Conservation (phyloP, 2,797 vertebrate genomes). For the Rachycentron canadum region DNA sequence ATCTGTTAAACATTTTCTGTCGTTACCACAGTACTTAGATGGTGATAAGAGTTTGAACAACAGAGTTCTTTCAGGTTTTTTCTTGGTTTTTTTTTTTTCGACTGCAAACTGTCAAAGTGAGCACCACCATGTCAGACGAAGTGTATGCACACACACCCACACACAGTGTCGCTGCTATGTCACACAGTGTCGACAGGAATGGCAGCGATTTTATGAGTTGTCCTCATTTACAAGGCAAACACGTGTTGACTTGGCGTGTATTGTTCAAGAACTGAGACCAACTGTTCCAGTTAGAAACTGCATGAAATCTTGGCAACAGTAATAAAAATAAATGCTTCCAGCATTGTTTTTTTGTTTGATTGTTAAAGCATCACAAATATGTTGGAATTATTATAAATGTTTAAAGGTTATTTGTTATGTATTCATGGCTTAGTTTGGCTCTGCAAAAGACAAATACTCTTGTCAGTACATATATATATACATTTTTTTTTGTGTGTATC, state of each 20-base stretch:
- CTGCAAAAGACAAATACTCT: not conserved
- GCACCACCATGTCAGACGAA: slow-evolving; percentile 47
- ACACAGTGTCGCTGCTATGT: slow-evolving; percentile 33
- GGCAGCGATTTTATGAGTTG: slow-evolving; percentile 16
- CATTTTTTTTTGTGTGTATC: not conserved
- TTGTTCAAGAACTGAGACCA: slow-evolving; percentile 14
- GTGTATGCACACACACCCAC: slow-evolving; percentile 26
- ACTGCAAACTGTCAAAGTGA: slow-evolving; percentile 52
- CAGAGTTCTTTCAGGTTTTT: slow-evolving; percentile 18
- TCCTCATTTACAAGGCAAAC: slow-evolving; percentile 42
- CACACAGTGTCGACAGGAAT: slow-evolving; percentile 28
- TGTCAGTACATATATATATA: too few relatives aligned
- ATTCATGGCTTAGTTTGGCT: not conserved
- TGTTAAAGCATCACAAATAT: not conserved
- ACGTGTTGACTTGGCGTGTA: slow-evolving; percentile 9
- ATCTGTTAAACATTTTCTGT: not conserved
- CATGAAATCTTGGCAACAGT: not conserved
- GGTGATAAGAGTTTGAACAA: slow-evolving; percentile 19
- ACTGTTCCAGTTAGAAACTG: slow-evolving; percentile 1
- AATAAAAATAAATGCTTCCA: not conserved
- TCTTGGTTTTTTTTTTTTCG: slow-evolving; percentile 6
- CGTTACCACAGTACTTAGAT: slow-evolving; percentile 10
- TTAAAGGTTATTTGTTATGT: not conserved
- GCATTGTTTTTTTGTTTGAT: not conserved
- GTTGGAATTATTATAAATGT: not conserved